These are phyloP conservation scores for Syritta pipiens DNA, from an alignment of 2,888 invertebrate species.

Conservation along the genomic window DNA sequence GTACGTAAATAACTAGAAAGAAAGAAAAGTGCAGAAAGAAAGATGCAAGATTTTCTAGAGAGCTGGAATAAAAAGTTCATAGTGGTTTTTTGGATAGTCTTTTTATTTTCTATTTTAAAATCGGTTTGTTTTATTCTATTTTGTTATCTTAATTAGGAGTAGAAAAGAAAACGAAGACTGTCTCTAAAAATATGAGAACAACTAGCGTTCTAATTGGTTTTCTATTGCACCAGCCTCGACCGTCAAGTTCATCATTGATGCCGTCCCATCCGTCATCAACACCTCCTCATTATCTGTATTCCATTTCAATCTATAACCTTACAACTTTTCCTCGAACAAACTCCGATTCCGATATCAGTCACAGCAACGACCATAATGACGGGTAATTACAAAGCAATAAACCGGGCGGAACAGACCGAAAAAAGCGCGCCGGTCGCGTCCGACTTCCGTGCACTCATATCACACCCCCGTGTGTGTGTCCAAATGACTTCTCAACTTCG, in stretches of 20 bases:
- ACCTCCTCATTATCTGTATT: constrained; percentile 33
- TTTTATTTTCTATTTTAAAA: too few relatives aligned
- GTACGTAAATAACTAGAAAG: too few relatives aligned
- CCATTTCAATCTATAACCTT: constrained; percentile 38
- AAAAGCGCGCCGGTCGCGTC: constrained; percentile 31
- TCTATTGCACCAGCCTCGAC: background rate
- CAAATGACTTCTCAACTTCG: constrained; percentile 65
- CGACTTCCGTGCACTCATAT: constrained; percentile 14
- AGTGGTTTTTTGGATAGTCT: too few relatives aligned
- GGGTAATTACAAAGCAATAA: constrained; percentile 67
- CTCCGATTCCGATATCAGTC: constrained; percentile 30
- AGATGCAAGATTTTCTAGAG: too few relatives aligned
- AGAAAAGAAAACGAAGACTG: too few relatives aligned
- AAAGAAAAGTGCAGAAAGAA: too few relatives aligned
- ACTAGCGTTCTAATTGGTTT: too few relatives aligned
- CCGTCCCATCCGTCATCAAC: constrained; percentile 3
- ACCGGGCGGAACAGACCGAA: constrained; percentile 37
- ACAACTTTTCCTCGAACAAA: constrained; percentile 44
- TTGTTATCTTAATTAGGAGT: too few relatives aligned
- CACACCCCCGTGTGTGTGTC: constrained; percentile 27
- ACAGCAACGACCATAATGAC: constrained; percentile 43
- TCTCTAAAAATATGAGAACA: too few relatives aligned
- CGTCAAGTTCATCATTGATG: constrained; percentile 3
- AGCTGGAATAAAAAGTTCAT: too few relatives aligned
- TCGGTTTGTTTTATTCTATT: too few relatives aligned